Percentiles rank a stretch among this genome's conserved stretches.
Conservation (phyloP, 2,113 vertebrate genomes). For the Typhlomys cinereus region DNA sequence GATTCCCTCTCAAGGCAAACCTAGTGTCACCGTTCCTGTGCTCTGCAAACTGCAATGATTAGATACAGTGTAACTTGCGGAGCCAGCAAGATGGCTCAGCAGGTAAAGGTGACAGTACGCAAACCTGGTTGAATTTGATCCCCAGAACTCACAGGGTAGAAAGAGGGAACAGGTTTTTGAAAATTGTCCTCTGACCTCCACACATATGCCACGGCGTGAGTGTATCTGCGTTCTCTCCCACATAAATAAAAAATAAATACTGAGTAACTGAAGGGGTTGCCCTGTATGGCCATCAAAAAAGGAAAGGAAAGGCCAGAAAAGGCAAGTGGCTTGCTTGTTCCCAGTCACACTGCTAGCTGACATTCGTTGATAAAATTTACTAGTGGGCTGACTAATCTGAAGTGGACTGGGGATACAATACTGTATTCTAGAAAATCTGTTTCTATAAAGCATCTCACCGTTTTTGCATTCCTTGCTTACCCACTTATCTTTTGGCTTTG, state of each 20-base stretch:
- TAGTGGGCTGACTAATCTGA: not conserved
- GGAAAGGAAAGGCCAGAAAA: constrained; percentile 3
- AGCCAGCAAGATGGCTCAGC: too few species aligned
- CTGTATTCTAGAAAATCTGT: not conserved
- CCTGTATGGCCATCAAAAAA: not conserved
- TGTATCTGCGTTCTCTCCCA: too few species aligned
- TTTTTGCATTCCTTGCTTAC: not conserved
- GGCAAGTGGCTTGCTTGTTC: not conserved
- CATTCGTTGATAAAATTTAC: not conserved
- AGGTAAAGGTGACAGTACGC: too few species aligned
- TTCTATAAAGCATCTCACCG: not conserved
- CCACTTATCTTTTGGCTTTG: not conserved
- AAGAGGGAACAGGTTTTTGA: too few species aligned
- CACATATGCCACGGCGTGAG: too few species aligned
- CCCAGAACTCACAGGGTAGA: too few species aligned
- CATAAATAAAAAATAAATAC: too few species aligned
- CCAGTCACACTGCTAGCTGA: not conserved
- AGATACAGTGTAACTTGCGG: too few species aligned
- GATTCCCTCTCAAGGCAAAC: not conserved
- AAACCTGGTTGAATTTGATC: too few species aligned
- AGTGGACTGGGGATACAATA: not conserved
- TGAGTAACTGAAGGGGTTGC: not conserved
- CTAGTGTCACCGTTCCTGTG: not conserved
- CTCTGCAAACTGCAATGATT: not conserved
- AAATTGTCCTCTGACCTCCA: too few species aligned